Conservation (phyloP, 2,888 invertebrate genomes). For the Rhagium mordax region DNA sequence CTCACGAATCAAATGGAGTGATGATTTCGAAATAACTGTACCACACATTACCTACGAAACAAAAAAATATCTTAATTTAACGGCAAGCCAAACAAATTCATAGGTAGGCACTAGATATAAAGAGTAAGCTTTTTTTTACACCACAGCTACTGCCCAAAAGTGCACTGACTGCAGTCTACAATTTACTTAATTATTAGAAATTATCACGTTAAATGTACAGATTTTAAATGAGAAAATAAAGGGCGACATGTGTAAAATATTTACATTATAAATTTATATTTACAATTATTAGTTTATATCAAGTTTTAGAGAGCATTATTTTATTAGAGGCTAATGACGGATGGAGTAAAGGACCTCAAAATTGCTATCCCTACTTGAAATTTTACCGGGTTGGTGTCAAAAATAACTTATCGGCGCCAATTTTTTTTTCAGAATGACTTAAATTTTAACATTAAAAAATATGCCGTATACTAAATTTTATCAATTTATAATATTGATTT, state of each 20-base stretch:
- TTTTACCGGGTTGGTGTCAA: slow-evolving; percentile 10
- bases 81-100: too few relatives aligned
- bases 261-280: not conserved
- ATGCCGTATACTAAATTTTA: not conserved
- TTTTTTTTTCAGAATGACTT: not conserved
- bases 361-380: slow-evolving; percentile 1
- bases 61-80: too few relatives aligned
- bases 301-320: too few relatives aligned
- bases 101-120: too few relatives aligned
- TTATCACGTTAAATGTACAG: too few relatives aligned
- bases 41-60: too few relatives aligned
- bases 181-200: too few relatives aligned
- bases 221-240: not conserved
- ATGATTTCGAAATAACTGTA: not conserved
- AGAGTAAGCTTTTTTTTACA: too few relatives aligned
- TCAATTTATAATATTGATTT: too few relatives aligned
- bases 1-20: not conserved
- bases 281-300: not conserved
- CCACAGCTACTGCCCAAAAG: too few relatives aligned
- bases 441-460: not conserved
- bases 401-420: not conserved
- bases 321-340: not conserved
- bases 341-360: too few relatives aligned
- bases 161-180: too few relatives aligned
- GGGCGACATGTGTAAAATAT: not conserved